Base-by-base conservation (phyloP, 2,113 vertebrate species). In the Dicentrarchus labrax region DNA sequence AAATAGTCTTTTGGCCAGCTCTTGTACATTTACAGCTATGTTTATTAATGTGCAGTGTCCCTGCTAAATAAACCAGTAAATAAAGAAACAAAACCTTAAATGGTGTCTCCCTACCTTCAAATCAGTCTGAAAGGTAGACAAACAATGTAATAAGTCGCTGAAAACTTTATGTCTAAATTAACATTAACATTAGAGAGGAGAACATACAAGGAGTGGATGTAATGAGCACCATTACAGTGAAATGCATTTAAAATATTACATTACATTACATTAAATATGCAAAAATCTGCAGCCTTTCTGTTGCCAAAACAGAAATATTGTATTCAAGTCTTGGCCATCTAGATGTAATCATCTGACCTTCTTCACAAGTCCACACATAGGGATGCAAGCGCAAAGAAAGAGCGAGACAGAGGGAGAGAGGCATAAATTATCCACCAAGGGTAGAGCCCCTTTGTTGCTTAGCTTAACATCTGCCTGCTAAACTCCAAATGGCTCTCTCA, bases 351-450 rank as follows among this genome's bases (percentile, higher is more conserved):
- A n/a, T 38, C 41, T 45, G 45, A 43, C 50, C 21, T 22, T 51
- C n/a, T 48, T 53, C 9, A 53, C 8, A 59, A 48, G 41, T 65
- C 24, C 30, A 70, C 15, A 70, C 24, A 51, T 30, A 16, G 13
- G 22, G 15, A 39, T 53, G 43, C 48, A 38, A 50, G 50, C 8
- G 13, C 39, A 59, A 64, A 54, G 24, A 38, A 68, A 53, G n/a
- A 56, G 17, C 9, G 21, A 65, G 66, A 39, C 72, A 69, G 60
- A 41, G 12, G 60, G 17, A 65, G 56, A 41, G 17, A 54, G 9
- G 64, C 73, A 82, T 78, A 60, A 54, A 78, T 84, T 36, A 81
- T 41, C 53, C 53, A 67, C 53, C 43, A 41, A 48, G 47, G 39
- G 61, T 56, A 3, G 24, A 24, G 38, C 51, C 51, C 60, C 60